Conservation (phyloP, 2,113 vertebrate genomes). For the Rynchops niger region DNA sequence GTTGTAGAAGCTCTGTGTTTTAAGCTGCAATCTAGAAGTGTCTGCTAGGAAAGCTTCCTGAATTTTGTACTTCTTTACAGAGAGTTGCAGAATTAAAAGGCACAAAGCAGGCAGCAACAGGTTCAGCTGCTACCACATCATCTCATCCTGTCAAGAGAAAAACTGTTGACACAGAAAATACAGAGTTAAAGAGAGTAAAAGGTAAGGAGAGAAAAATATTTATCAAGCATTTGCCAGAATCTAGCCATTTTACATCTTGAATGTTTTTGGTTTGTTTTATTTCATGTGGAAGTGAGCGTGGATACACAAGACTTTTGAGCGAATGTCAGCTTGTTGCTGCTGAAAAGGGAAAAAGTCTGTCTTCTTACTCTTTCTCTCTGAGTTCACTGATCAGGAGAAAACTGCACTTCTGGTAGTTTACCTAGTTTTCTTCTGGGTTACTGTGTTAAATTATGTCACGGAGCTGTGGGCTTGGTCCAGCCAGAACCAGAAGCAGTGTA, state of each 20-base stretch:
- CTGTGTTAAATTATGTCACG: not conserved
- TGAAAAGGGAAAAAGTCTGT: not conserved
- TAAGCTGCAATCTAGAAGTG: not conserved
- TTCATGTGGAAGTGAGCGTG: not conserved
- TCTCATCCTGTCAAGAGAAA: slow-evolving; percentile 80
- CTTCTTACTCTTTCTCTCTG: not conserved
- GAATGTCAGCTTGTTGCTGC: not conserved
- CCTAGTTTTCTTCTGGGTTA: not conserved
- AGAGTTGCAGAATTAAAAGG: slow-evolving; percentile 83
- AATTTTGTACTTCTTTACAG: slow-evolving; percentile 21
- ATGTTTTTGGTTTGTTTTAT: not conserved
- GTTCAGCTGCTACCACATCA: not conserved
- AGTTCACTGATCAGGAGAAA: not conserved
- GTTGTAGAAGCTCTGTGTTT: not conserved
- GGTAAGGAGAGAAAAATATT: slow-evolving; percentile 1
- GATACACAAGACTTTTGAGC: not conserved
- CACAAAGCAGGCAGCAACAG: slow-evolving; percentile 49
- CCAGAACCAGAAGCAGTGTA: not conserved
- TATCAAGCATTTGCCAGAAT: not conserved
- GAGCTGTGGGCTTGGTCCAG: not conserved
- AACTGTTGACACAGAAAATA: slow-evolving; percentile 66
- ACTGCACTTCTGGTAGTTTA: not conserved
- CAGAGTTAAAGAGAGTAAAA: slow-evolving; percentile 77
- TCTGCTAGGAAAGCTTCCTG: not conserved
- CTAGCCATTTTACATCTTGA: not conserved